Conservation (phyloP, 2,797 vertebrate species). For the Semotilus atromaculatus region DNA sequence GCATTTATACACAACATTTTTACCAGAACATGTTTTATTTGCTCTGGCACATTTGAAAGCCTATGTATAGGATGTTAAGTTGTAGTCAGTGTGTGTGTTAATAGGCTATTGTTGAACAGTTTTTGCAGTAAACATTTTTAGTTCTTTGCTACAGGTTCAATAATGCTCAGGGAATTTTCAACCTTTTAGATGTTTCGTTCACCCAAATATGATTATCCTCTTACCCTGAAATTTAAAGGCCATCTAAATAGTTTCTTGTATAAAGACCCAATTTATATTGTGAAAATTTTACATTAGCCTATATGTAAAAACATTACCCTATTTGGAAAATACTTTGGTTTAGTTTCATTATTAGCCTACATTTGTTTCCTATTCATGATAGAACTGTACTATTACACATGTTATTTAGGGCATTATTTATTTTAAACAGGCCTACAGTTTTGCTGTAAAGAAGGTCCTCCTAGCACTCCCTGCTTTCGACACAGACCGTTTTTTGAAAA, state of each 20-base stretch:
- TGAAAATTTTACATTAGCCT: too few species aligned
- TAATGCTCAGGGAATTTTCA: not conserved
- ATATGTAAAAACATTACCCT: not conserved
- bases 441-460: too few species aligned
- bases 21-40: not conserved
- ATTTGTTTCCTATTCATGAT: not conserved
- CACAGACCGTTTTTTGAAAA: not conserved
- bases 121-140: not conserved
- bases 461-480: too few species aligned
- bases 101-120: not conserved
- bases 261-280: not conserved
- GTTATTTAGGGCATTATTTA: too few species aligned
- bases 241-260: not conserved
- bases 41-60: not conserved
- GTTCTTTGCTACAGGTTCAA: not conserved
- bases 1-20: too few species aligned
- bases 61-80: not conserved
- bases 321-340: not conserved
- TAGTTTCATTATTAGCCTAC: not conserved
- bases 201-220: not conserved
- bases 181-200: not conserved
- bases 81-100: not conserved
- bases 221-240: not conserved
- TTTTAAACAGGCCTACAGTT: too few species aligned
- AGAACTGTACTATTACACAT: not conserved